These are phyloP conservation scores for Diploscapter pachys DNA, from an alignment of 1,140 invertebrate genomes.

Conservation along the genomic window DNA sequence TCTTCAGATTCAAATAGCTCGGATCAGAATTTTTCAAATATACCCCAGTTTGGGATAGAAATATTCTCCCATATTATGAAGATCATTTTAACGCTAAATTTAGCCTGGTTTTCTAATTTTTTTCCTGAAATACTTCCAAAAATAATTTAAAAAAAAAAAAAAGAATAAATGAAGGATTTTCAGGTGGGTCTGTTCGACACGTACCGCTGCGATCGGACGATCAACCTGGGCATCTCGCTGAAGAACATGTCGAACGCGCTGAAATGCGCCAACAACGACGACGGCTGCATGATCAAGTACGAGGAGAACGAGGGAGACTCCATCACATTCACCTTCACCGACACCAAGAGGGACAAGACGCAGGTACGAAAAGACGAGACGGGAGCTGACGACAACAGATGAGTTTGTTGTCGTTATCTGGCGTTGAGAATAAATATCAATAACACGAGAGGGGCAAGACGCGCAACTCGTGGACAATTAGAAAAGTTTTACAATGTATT, in stretches of 20 bases:
- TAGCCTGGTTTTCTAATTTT: too few relatives aligned
- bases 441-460: too few relatives aligned
- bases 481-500: too few relatives aligned
- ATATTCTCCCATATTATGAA: too few relatives aligned
- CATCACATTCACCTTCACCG: slow-evolving; percentile 93
- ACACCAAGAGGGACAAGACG: slow-evolving; percentile 57
- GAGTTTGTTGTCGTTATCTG: too few relatives aligned
- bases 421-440: too few relatives aligned
- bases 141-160: neutral
- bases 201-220: slow-evolving; percentile 93
- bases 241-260: slow-evolving; percentile 90
- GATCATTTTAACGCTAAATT: too few relatives aligned
- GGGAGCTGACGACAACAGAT: too few relatives aligned
- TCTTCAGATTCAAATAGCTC: too few relatives aligned
- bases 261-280: slow-evolving; percentile 89
- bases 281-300: slow-evolving; percentile 88
- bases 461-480: too few relatives aligned
- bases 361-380: slow-evolving; percentile 33
- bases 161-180: neutral
- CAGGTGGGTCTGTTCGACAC: slow-evolving; percentile 92
- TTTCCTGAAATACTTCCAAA: neutral
- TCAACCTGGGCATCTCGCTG: slow-evolving; percentile 96
- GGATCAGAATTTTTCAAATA: too few relatives aligned
- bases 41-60: too few relatives aligned
- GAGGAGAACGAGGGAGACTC: slow-evolving; percentile 86